Conservation (phyloP, 2,888 invertebrate genomes). For the Caenorhabditis panamensis region DNA sequence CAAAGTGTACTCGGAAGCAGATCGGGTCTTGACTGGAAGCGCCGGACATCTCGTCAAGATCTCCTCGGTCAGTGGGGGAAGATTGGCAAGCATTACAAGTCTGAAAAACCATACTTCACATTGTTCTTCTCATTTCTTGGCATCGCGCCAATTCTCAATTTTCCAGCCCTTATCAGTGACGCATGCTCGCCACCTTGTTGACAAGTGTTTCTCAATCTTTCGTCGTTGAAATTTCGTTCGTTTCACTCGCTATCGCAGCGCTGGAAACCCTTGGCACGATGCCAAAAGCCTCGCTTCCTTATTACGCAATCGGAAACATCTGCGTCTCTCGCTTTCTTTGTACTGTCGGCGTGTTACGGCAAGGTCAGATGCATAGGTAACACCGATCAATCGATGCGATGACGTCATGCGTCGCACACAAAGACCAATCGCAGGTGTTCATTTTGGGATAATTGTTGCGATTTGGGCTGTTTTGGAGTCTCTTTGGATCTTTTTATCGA, state of each 20-base stretch:
- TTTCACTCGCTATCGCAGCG: slow-evolving; percentile 2
- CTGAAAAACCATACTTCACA: slow-evolving; percentile 72
- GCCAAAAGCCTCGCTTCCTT: slow-evolving; percentile 16
- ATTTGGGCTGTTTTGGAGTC: too few species aligned
- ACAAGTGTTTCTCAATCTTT: background rate
- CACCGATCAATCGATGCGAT: slow-evolving; percentile 20
- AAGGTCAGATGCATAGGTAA: slow-evolving; percentile 31
- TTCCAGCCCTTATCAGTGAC: slow-evolving; percentile 10
- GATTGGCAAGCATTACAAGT: slow-evolving; percentile 92
- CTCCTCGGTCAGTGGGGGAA: slow-evolving; percentile 89
- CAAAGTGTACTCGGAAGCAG: slow-evolving; percentile 90
- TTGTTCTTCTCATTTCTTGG: too few species aligned
- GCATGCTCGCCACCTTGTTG: background rate
- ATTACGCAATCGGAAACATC: slow-evolving; percentile 28
- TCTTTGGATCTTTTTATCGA: too few species aligned
- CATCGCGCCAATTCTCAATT: slow-evolving; percentile 3
- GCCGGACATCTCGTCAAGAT: slow-evolving; percentile 85
- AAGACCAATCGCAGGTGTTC: slow-evolving; percentile 1
- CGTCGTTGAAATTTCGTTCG: slow-evolving; percentile 14
- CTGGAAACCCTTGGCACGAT: background rate
- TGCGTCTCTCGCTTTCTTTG: slow-evolving; percentile 6
- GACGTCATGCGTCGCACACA: slow-evolving; percentile 13
- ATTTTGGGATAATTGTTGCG: background rate
- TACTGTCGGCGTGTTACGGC: slow-evolving; percentile 17
- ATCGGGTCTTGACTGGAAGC: slow-evolving; percentile 91